These are phyloP conservation scores for Calliscelio sp. DNA, from an alignment of 2,888 invertebrate genomes.

Conservation along the genomic window DNA sequence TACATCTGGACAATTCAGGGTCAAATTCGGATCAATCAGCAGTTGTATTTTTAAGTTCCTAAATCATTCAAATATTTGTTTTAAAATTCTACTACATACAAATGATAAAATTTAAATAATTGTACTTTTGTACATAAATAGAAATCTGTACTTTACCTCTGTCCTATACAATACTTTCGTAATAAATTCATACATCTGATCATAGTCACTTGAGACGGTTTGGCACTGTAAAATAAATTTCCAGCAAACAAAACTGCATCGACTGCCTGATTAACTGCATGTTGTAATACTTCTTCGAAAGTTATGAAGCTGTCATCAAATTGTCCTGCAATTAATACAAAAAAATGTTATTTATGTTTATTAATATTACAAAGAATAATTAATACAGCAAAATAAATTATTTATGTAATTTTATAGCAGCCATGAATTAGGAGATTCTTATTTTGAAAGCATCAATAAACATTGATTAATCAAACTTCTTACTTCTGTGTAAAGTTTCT, in stretches of 20 bases:
- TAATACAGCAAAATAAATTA: neutral
- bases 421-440: too few relatives aligned
- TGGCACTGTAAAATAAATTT: conserved; percentile 57
- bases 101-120: too few relatives aligned
- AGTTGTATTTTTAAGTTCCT: conserved; percentile 48
- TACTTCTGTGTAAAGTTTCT: conserved; percentile 58
- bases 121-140: neutral
- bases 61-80: neutral
- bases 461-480: neutral
- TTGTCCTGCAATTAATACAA: conserved; percentile 44
- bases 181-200: conserved; percentile 51
- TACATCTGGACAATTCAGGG: neutral
- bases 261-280: conserved; percentile 44
- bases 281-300: conserved; percentile 61
- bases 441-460: neutral
- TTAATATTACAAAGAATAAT: too few relatives aligned
- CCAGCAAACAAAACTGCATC: conserved; percentile 59
- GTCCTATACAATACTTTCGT: conserved; percentile 57
- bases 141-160: conserved; percentile 20
- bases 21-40: conserved; percentile 22
- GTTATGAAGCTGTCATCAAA: conserved; percentile 63
- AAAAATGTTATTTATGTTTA: neutral
- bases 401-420: neutral
- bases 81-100: neutral
- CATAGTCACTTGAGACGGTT: conserved; percentile 54